A percentile compares a stretch with the other conserved stretches of the same genome.
Evolutionary conservation across 1,140 invertebrate species (phyloP).

Genomic region (Aphidius ervi): DNA sequence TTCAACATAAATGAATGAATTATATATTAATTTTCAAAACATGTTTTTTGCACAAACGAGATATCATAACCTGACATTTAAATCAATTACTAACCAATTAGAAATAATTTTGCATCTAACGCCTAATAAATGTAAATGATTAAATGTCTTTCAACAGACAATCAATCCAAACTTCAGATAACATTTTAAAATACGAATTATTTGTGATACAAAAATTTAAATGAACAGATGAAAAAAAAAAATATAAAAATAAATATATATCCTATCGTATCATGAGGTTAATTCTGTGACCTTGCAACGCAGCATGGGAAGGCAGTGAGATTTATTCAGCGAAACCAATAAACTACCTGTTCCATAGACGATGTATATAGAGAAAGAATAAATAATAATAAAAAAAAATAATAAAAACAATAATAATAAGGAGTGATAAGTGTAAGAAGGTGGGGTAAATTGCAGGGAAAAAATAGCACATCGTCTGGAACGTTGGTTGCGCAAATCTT

Average conservation of each 20-base stretch:
- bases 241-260: not conserved
- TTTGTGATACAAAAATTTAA: too few species aligned
- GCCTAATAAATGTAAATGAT: slow-evolving; percentile 5
- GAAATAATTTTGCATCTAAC: slow-evolving; percentile 3
- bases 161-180: slow-evolving; percentile 7
- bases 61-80: not conserved
- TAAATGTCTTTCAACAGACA: slow-evolving; percentile 15
- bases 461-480: too few species aligned
- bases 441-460: too few species aligned
- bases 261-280: slow-evolving; percentile 6
- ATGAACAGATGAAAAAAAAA: not conserved
- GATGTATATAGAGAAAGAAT: slow-evolving; percentile 3
- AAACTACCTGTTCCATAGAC: slow-evolving; percentile 12
- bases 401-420: slow-evolving; percentile 4
- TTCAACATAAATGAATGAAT: too few species aligned
- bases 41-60: not conserved
- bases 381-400: slow-evolving; percentile 1
- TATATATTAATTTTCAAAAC: too few species aligned
- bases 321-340: slow-evolving; percentile 10
- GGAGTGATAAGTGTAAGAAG: too few species aligned
- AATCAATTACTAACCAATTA: slow-evolving; percentile 9
- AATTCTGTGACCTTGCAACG: slow-evolving; percentile 14
- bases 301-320: slow-evolving; percentile 15
- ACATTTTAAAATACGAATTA: not conserved
- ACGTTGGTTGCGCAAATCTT: too few species aligned